A percentile compares a stretch with the other conserved stretches of the same genome.
Conservation (phyloP, 2,113 vertebrate genomes). For the Petrocephalus microphthalmus region DNA sequence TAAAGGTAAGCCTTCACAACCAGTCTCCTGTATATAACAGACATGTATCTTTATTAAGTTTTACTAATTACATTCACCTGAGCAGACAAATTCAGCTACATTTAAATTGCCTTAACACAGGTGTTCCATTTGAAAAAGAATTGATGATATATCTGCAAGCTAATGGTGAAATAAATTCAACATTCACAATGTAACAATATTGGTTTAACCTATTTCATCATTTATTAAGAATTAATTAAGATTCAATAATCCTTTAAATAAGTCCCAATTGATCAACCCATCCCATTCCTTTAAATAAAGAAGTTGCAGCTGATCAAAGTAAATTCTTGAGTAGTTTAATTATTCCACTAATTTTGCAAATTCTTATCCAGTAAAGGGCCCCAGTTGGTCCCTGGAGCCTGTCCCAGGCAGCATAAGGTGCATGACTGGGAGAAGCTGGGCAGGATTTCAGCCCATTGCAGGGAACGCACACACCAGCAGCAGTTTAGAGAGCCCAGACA, state of each 20-base stretch:
- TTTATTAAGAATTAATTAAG: neutral
- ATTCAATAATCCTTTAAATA: neutral
- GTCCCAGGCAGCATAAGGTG: neutral
- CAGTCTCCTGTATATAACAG: neutral
- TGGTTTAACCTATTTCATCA: neutral
- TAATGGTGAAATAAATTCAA: neutral
- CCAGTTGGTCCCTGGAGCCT: neutral
- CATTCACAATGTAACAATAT: neutral
- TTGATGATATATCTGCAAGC: neutral
- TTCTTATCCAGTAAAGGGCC: neutral
- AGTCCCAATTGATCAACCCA: neutral
- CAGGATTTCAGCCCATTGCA: neutral
- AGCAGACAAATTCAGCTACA: neutral
- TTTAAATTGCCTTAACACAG: neutral
- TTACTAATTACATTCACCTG: neutral
- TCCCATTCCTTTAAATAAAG: neutral
- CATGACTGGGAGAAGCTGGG: neutral
- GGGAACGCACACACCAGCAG: too few species aligned
- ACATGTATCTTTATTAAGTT: neutral
- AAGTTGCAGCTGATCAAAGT: neutral
- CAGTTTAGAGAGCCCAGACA: too few species aligned
- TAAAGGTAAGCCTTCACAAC: constrained; percentile 33
- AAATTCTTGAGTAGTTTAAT: neutral
- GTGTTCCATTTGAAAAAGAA: neutral
- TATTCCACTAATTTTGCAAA: neutral